Conservation (phyloP, 2,888 invertebrate species). For the Agrilus cyanescens region DNA sequence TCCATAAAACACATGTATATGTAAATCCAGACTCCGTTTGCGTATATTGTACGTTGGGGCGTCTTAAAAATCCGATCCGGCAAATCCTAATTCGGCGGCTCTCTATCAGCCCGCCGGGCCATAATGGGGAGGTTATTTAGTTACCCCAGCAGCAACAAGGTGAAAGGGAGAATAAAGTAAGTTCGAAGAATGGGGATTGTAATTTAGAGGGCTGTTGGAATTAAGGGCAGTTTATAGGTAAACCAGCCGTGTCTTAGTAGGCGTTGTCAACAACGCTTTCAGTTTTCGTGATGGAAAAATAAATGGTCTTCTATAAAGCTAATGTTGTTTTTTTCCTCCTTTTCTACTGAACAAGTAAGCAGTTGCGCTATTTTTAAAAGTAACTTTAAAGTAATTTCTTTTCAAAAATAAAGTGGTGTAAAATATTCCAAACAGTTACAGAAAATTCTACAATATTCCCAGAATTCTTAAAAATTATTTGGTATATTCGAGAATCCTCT, state of each 20-base stretch:
- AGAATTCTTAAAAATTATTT: too few relatives aligned
- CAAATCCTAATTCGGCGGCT: slow-evolving; percentile 19
- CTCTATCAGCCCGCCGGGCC: slow-evolving; percentile 25
- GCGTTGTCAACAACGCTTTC: neutral
- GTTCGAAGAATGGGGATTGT: slow-evolving; percentile 40
- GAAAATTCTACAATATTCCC: too few relatives aligned
- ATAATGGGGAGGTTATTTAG: slow-evolving; percentile 40
- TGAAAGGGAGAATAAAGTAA: slow-evolving; percentile 37
- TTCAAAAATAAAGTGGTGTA: too few relatives aligned
- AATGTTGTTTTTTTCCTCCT: too few relatives aligned
- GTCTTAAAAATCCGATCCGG: slow-evolving; percentile 23
- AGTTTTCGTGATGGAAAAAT: too few relatives aligned
- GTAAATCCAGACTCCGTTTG: slow-evolving; percentile 30
- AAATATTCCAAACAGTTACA: too few relatives aligned
- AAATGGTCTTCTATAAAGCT: too few relatives aligned
- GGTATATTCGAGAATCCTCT: too few relatives aligned
- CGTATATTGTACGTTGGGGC: slow-evolving; percentile 33
- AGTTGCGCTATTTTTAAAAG: too few relatives aligned
- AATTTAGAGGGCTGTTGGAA: slow-evolving; percentile 42
- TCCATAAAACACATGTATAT: slow-evolving; percentile 36
- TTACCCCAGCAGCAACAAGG: slow-evolving; percentile 27
- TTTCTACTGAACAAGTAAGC: too few relatives aligned
- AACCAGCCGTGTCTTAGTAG: slow-evolving; percentile 35
- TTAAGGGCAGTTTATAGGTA: slow-evolving; percentile 42
- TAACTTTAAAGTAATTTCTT: too few relatives aligned